Base-by-base conservation (phyloP, 2,797 vertebrate species). In the Notolabrus celidotus region DNA sequence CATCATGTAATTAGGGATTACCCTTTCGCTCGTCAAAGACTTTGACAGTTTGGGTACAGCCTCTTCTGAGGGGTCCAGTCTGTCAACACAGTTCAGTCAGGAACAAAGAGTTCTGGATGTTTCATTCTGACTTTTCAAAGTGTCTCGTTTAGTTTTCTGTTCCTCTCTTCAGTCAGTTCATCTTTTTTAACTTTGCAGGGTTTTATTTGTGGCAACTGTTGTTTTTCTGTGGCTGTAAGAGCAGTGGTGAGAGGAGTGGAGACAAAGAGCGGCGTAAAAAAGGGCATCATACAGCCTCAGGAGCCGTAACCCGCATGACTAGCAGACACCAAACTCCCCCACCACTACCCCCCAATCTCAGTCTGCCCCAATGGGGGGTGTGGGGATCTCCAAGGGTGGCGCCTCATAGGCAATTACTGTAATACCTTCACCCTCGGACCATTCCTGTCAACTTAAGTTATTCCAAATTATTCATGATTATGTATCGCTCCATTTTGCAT, bases 31-130 rank as follows among this genome's bases (percentile, higher is more conserved):
- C 71, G 59, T 90, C 85, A 89, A 71, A 82, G 67, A 55, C 7
- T 42, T 57, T 90, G 90, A 92, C 89, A 89, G 91, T 91, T 91
- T 92, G 90, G 76, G 87, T 53, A 62, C 91, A 89, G 79, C 45
- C 69, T 74, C 79, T 47, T 82, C 34, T 64, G 60, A 68, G 69
- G 71, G 36, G 49, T 74, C 61, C 68, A 46, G 38, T 76, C 82
- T 80, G 85, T 85, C 76, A 25, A 25, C 25, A 63, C 55, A 12
- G 46, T 33, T 85, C 29, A 53, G 57, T 39, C 74, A 77, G 59
- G 22, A 31, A 42, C 54, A 50, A 19, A 53, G 12, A 36, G 20
- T 20, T 39, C 14, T 51, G 8, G 4, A 0, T 11, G 10, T 64
- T 61, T 78, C 25, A 39, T 4, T 11, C 1, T 45, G 46, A 54